These are phyloP conservation scores for Euplagia quadripunctaria DNA, from an alignment of 2,888 invertebrate genomes.

Conservation along the genomic window DNA sequence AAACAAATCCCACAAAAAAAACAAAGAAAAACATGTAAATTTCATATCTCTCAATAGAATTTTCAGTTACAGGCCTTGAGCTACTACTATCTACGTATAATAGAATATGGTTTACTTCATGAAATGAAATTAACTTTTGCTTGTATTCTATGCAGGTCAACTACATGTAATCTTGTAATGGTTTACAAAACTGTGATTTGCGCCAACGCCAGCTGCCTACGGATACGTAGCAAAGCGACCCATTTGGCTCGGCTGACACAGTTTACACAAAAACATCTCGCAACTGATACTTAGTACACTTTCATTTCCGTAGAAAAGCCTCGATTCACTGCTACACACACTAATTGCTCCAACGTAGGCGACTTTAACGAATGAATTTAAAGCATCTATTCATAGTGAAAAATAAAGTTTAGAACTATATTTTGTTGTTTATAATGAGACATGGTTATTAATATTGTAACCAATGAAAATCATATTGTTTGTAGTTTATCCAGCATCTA, in stretches of 20 bases:
- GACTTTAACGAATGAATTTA: background rate
- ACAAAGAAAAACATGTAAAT: no score
- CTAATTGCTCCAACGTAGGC: background rate
- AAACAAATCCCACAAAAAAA: no score
- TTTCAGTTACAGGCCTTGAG: background rate
- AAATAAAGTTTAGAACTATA: background rate
- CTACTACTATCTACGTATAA: background rate
- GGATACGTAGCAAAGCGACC: background rate
- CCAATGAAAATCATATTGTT: background rate
- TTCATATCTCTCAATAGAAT: background rate
- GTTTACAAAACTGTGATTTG: background rate
- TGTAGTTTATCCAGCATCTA: background rate
- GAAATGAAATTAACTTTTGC: background rate
- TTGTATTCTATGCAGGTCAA: background rate
- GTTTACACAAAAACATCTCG: background rate
- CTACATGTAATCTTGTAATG: background rate
- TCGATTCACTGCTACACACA: background rate
- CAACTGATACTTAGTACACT: background rate
- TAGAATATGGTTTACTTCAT: no score
- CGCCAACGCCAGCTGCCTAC: background rate
- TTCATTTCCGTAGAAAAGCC: constrained; percentile 3
- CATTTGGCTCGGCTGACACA: background rate
- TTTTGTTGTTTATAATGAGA: background rate
- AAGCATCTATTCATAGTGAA: background rate
- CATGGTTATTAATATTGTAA: background rate